Evolutionary conservation across 2,113 vertebrate species (phyloP).

Genomic region (Falcunculus frontatus): DNA sequence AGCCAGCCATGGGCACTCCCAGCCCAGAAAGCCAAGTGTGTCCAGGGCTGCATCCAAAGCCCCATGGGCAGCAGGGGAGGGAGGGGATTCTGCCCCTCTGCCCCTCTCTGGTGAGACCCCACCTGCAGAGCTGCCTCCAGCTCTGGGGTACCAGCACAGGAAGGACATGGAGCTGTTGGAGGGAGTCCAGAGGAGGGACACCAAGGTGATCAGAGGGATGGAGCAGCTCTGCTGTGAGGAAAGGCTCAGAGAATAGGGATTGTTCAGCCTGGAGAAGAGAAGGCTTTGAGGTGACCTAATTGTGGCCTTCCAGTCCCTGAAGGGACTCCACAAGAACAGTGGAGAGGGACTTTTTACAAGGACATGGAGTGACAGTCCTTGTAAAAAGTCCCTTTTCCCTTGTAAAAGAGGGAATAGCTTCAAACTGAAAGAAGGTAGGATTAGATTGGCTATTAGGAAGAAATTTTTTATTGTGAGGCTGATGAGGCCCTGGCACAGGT

Average conservation of each 20-base stretch:
- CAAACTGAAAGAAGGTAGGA: not conserved
- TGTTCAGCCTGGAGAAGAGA: not conserved
- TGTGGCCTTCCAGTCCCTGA: not conserved
- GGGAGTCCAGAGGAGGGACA: not conserved
- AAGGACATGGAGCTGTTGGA: not conserved
- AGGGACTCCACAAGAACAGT: not conserved
- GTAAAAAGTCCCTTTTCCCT: too few relatives aligned
- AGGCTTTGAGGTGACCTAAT: rapidly evolving
- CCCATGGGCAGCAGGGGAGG: not conserved
- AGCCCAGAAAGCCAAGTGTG: not conserved
- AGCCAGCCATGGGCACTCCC: not conserved
- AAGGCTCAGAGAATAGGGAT: not conserved
- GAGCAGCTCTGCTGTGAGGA: not conserved
- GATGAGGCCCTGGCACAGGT: not conserved
- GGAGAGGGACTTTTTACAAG: not conserved
- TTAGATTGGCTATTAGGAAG: not conserved
- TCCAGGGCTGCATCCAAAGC: not conserved
- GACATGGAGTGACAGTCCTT: too few relatives aligned
- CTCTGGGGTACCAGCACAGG: not conserved
- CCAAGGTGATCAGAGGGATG: not conserved
- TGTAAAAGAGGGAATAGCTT: not conserved
- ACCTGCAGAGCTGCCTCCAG: not conserved
- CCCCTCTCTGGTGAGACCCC: not conserved
- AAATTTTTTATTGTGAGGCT: not conserved
- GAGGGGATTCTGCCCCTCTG: not conserved